phyloP scores from a whole-genome alignment of 2,797 vertebrate genomes.

The Sarcoramphus papa region DNA sequence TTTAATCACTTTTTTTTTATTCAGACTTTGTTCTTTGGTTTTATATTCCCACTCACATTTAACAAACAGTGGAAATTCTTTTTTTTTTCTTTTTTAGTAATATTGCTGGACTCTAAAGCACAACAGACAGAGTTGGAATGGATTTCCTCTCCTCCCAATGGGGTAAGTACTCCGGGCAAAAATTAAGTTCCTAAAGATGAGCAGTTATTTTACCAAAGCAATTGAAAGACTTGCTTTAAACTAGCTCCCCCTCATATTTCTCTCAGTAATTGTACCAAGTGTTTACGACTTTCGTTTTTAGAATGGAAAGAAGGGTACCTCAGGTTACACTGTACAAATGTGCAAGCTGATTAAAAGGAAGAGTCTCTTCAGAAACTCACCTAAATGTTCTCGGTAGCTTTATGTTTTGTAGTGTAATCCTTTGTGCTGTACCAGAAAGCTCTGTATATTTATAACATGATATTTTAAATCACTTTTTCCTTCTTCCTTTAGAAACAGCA shows the following conservation, averaged over 20 bases:
- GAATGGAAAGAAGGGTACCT: background rate
- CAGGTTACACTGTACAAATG: conserved; percentile 12
- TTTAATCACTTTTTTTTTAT: background rate
- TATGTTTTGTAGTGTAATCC: conserved; percentile 19
- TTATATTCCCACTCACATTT: background rate
- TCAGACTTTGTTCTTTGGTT: background rate
- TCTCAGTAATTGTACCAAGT: background rate
- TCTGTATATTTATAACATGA: conserved; percentile 5
- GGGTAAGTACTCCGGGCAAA: conserved; percentile 81
- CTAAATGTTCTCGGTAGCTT: conserved; percentile 9
- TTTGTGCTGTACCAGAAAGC: background rate
- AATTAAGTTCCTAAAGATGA: background rate
- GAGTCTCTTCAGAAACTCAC: conserved; percentile 18
- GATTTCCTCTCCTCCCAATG: conserved; percentile 97
- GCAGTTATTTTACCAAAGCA: background rate
- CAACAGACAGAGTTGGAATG: conserved; percentile 99
- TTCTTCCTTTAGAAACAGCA: conserved; percentile 3
- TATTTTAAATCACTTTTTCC: conserved; percentile 22
- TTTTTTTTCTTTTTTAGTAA: conserved; percentile 79
- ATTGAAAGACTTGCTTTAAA: conserved; percentile 14
- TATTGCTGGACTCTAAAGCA: conserved; percentile 98
- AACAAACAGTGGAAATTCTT: background rate
- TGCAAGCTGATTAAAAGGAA: conserved; percentile 33
- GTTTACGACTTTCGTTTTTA: conserved; percentile 7
- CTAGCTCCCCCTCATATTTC: background rate